Percentiles rank a stretch among this genome's conserved stretches.
These are phyloP conservation scores for Dromas ardeola DNA, from an alignment of 2,113 vertebrate genomes.

Conservation along the genomic window DNA sequence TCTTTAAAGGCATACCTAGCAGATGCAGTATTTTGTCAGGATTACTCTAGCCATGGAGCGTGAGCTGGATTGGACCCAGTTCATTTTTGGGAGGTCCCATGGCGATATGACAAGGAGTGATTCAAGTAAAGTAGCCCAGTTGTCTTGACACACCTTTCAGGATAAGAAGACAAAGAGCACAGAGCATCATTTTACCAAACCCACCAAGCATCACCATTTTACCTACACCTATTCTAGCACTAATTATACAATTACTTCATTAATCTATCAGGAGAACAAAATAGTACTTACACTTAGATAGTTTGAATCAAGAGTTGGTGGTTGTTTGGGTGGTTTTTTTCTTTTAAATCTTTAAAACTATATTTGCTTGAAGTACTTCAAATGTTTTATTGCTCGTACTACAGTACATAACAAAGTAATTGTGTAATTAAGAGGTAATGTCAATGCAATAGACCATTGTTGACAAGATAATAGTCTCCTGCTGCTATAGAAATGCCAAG, in stretches of 20 bases:
- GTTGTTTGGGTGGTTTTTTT: neutral
- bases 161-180: neutral
- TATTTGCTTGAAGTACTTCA: conserved; percentile 65
- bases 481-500: conserved; percentile 69
- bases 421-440: conserved; percentile 81
- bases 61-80: neutral
- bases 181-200: neutral
- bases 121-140: neutral
- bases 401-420: conserved; percentile 75
- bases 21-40: neutral
- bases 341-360: conserved; percentile 52
- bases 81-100: neutral
- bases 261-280: neutral
- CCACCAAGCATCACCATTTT: neutral
- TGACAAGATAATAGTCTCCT: conserved; percentile 77
- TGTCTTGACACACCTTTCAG: neutral
- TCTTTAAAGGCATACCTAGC: neutral
- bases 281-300: conserved; percentile 15
- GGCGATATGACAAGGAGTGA: neutral
- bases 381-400: conserved; percentile 71
- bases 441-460: conserved; percentile 72
- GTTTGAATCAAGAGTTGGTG: conserved; percentile 10
- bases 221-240: neutral
- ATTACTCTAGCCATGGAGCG: rapidly evolving
- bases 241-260: conserved; percentile 8